A percentile compares a stretch with the other conserved stretches of the same genome.
Conservation (phyloP, 1,140 invertebrate genomes). For the Brachionus plicatilis region DNA sequence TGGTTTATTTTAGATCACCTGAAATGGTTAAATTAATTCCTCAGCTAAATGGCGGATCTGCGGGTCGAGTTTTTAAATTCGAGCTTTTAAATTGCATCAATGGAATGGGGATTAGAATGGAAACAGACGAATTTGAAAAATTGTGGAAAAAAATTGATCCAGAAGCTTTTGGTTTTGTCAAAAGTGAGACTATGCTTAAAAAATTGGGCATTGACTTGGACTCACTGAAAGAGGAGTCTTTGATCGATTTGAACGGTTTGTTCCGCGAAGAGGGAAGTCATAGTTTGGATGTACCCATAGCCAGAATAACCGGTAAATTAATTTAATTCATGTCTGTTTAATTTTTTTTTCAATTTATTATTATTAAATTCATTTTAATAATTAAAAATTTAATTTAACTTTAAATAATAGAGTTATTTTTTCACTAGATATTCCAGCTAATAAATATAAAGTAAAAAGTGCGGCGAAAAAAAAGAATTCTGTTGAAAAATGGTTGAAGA, state of each 20-base stretch:
- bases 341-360: too few species aligned
- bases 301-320: background rate
- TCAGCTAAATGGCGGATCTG: slow-evolving; percentile 50
- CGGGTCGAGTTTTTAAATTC: slow-evolving; percentile 48
- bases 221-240: background rate
- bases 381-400: too few species aligned
- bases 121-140: slow-evolving; percentile 52
- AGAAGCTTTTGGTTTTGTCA: slow-evolving; percentile 7
- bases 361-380: too few species aligned
- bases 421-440: background rate
- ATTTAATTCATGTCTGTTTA: background rate
- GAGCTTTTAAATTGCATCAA: slow-evolving; percentile 51
- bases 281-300: background rate
- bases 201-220: slow-evolving; percentile 11
- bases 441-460: slow-evolving; percentile 20
- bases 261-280: background rate
- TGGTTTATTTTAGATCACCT: slow-evolving; percentile 45
- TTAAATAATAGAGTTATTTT: too few species aligned
- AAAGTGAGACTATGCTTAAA: background rate
- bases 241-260: background rate
- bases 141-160: slow-evolving; percentile 47
- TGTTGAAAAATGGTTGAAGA: slow-evolving; percentile 54
- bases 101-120: slow-evolving; percentile 50
- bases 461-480: slow-evolving; percentile 8
- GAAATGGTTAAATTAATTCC: slow-evolving; percentile 52